Percentiles rank a stretch among this genome's conserved stretches.
These are phyloP conservation scores for Scyliorhinus canicula DNA, from an alignment of 2,797 vertebrate genomes.

Conservation along the genomic window DNA sequence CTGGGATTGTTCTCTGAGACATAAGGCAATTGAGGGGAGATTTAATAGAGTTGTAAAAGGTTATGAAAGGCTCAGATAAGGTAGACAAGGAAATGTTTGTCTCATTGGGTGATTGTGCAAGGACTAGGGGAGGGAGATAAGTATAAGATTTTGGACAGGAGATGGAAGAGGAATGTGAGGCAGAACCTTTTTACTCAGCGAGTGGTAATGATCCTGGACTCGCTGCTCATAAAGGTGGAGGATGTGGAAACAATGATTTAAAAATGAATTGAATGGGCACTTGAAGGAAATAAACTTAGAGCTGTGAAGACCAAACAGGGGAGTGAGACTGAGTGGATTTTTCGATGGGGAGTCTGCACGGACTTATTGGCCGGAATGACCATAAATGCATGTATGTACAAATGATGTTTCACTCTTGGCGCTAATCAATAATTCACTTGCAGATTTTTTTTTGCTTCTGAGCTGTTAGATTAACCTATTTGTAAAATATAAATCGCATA, in stretches of 20 bases:
- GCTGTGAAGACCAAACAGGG: too few species aligned
- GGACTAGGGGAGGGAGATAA: too few species aligned
- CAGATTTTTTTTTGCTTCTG: background rate
- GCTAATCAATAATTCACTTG: background rate
- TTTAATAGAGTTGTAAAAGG: background rate
- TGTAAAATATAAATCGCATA: background rate
- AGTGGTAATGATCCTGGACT: too few species aligned
- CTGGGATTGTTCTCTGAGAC: background rate
- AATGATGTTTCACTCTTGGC: background rate
- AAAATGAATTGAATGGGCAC: background rate
- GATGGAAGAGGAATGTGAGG: background rate
- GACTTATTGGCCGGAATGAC: too few species aligned
- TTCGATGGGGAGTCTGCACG: too few species aligned
- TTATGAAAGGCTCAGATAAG: background rate
- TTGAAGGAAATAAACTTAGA: background rate
- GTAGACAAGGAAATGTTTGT: background rate
- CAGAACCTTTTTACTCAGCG: background rate
- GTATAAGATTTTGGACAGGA: too few species aligned
- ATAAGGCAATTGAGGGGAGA: background rate
- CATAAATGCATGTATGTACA: background rate
- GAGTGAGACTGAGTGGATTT: too few species aligned
- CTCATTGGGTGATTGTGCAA: background rate
- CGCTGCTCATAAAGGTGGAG: background rate
- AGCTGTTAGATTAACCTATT: slow-evolving; percentile 5
- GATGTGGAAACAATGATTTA: background rate